A percentile compares a stretch with the other conserved stretches of the same genome.
phyloP scores from a whole-genome alignment of 2,888 invertebrate genomes.

The Lasioglossum pauxillum region DNA sequence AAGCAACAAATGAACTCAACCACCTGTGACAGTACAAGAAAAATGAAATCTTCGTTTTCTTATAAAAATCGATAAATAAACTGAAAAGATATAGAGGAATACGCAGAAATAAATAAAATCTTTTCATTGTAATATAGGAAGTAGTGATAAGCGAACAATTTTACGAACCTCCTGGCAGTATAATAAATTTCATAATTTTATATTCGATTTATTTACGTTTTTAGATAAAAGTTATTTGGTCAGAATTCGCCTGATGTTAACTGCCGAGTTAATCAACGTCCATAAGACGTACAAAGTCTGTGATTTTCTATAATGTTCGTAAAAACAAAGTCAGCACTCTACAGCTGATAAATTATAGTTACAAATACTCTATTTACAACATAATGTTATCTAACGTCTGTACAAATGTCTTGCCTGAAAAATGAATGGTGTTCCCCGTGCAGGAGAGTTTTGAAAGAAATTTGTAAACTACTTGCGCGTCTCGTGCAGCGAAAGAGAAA shows the following conservation, averaged over 20 bases:
- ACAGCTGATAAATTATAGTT: neutral
- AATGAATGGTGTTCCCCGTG: neutral
- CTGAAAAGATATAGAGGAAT: neutral
- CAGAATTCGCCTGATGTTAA: neutral
- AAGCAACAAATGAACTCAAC: neutral
- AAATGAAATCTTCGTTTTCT: too few relatives aligned
- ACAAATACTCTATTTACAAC: neutral
- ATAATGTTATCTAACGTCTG: neutral
- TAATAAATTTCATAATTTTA: neutral
- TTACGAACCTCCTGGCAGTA: neutral
- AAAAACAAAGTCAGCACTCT: neutral
- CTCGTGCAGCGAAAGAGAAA: neutral
- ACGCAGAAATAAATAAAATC: neutral
- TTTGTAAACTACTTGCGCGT: neutral
- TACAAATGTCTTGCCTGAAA: neutral
- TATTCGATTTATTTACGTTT: neutral
- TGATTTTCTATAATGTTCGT: neutral
- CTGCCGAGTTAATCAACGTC: neutral
- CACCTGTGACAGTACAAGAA: too few relatives aligned
- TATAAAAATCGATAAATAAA: neutral
- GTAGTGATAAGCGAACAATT: neutral
- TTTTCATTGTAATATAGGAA: neutral
- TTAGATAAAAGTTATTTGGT: neutral
- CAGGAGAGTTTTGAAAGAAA: neutral
- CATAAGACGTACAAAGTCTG: neutral